Conservation (phyloP, 2,888 invertebrate genomes). For the Pachycephus smyrnensis region DNA sequence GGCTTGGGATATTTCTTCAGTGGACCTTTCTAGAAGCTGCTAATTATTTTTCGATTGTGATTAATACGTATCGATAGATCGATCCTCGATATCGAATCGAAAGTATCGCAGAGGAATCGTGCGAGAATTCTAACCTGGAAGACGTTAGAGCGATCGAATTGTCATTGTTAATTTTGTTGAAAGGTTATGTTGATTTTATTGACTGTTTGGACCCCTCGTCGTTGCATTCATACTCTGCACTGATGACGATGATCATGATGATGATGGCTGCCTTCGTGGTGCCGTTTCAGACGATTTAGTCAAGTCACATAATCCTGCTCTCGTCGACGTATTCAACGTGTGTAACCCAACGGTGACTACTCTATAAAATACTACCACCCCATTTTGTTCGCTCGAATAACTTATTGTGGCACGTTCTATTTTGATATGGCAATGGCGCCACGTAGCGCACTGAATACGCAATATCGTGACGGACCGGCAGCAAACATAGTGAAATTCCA, state of each 20-base stretch:
- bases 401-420: conserved; percentile 64
- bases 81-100: neutral
- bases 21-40: neutral
- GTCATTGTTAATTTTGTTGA: too few species aligned
- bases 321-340: conserved; percentile 64
- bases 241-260: neutral
- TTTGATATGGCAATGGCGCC: conserved; percentile 59
- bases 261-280: neutral
- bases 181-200: too few species aligned
- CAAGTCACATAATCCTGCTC: conserved; percentile 57
- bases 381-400: conserved; percentile 64
- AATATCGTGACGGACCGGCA: conserved; percentile 44
- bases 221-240: too few species aligned
- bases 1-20: too few species aligned
- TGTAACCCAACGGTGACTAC: conserved; percentile 61
- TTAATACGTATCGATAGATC: conserved; percentile 31
- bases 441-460: conserved; percentile 54
- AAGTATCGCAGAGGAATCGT: neutral
- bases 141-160: too few species aligned
- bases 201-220: too few species aligned
- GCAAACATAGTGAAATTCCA: conserved; percentile 59
- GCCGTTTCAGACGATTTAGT: conserved; percentile 43
- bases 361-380: conserved; percentile 63
- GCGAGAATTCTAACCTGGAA: too few species aligned
- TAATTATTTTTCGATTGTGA: conserved; percentile 52